Conservation (phyloP, 2,113 vertebrate genomes). For the Passer montanus region DNA sequence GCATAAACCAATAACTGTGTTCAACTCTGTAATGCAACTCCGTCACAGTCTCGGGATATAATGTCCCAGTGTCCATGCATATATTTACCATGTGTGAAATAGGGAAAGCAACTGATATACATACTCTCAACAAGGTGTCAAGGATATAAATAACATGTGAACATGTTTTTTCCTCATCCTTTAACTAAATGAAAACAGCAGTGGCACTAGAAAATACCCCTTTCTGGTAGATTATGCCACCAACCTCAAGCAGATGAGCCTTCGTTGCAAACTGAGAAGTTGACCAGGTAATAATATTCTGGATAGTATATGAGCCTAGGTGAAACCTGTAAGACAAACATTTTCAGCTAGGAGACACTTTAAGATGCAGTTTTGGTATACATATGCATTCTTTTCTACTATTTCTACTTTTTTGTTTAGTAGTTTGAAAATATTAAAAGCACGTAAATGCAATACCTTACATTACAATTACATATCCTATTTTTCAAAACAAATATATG, state of each 20-base stretch:
- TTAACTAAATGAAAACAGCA: background rate
- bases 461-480: background rate
- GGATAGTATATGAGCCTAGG: slow-evolving; percentile 86
- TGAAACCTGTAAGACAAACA: slow-evolving; percentile 80
- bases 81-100: background rate
- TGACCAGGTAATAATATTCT: slow-evolving; percentile 81
- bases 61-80: background rate
- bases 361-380: background rate
- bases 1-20: background rate
- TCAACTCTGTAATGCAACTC: background rate
- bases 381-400: background rate
- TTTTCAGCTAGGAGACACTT: background rate
- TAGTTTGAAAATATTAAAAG: background rate
- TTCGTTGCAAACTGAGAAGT: slow-evolving; percentile 89
- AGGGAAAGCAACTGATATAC: background rate
- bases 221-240: slow-evolving; percentile 33
- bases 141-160: background rate
- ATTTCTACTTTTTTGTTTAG: background rate
- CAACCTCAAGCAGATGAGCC: slow-evolving; percentile 84
- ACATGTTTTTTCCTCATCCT: background rate
- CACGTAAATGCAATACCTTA: background rate
- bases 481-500: background rate
- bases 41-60: background rate
- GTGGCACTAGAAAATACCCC: background rate
- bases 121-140: background rate